A percentile compares a stretch with the other conserved stretches of the same genome.
phyloP scores from a whole-genome alignment of 2,113 vertebrate species.

The Lepus americanus region DNA sequence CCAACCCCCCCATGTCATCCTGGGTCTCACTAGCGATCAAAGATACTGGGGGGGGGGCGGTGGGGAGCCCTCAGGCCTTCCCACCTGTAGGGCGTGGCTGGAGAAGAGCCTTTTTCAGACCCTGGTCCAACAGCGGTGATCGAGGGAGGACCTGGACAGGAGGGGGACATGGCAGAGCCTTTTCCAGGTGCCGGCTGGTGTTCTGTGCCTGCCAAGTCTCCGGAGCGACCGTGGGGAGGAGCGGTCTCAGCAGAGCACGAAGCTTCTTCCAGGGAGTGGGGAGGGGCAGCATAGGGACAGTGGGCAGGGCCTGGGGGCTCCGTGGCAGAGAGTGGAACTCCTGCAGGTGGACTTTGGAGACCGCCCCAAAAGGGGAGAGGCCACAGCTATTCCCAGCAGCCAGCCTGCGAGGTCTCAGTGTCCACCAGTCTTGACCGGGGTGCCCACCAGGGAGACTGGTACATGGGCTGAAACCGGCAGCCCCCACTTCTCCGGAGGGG shows the following conservation, averaged over 20 bases:
- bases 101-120: neutral
- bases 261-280: neutral
- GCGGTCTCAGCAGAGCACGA: neutral
- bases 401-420: too few relatives aligned
- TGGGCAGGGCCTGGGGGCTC: fast-evolving
- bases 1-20: neutral
- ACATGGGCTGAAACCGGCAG: neutral
- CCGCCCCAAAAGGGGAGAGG: neutral
- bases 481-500: neutral
- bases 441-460: too few relatives aligned
- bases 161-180: neutral
- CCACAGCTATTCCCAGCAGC: too few relatives aligned
- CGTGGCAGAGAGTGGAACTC: too few relatives aligned
- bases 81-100: neutral
- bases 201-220: neutral
- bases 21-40: fast-evolving
- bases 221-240: neutral
- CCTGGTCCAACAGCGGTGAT: neutral
- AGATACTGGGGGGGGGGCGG: neutral
- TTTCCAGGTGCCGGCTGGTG: neutral
- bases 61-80: neutral
- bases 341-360: neutral
- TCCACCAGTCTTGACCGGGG: neutral
- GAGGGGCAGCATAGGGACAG: neutral
- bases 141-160: neutral